phyloP scores from a whole-genome alignment of 1,140 invertebrate genomes.

The Brachionus rubens region DNA sequence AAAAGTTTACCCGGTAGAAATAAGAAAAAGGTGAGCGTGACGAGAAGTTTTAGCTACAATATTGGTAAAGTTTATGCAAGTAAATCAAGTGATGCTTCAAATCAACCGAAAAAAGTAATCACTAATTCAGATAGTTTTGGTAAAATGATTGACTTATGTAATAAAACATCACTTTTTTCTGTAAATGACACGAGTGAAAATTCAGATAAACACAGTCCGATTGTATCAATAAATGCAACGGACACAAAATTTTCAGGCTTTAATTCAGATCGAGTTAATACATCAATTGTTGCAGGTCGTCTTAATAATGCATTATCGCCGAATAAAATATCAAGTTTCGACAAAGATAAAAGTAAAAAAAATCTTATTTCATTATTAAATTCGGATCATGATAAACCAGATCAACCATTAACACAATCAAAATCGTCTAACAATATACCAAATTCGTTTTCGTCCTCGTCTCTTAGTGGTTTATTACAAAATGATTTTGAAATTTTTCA shows the following conservation, averaged over 20 bases:
- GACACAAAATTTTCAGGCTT: background rate
- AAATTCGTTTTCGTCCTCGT: background rate
- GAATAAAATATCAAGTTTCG: background rate
- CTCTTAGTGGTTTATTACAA: background rate
- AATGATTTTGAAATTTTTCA: constrained; percentile 16
- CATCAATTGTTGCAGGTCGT: background rate
- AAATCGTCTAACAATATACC: constrained; percentile 1
- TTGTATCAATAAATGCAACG: background rate
- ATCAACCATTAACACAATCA: background rate
- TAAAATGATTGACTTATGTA: background rate
- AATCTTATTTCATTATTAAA: background rate
- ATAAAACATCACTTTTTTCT: background rate
- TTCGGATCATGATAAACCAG: background rate
- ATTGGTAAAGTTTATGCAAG: background rate
- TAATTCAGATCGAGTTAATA: background rate
- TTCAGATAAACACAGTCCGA: too few species aligned
- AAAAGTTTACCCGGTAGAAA: background rate
- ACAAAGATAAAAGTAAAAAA: background rate
- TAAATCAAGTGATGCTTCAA: background rate
- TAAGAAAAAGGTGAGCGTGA: background rate
- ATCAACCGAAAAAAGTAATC: background rate
- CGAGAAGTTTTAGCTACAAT: constrained; percentile 20
- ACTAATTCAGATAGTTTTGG: background rate
- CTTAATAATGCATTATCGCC: constrained; percentile 2
- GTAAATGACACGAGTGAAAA: background rate